phyloP scores from a whole-genome alignment of 2,113 vertebrate genomes.

The Mola mola region DNA sequence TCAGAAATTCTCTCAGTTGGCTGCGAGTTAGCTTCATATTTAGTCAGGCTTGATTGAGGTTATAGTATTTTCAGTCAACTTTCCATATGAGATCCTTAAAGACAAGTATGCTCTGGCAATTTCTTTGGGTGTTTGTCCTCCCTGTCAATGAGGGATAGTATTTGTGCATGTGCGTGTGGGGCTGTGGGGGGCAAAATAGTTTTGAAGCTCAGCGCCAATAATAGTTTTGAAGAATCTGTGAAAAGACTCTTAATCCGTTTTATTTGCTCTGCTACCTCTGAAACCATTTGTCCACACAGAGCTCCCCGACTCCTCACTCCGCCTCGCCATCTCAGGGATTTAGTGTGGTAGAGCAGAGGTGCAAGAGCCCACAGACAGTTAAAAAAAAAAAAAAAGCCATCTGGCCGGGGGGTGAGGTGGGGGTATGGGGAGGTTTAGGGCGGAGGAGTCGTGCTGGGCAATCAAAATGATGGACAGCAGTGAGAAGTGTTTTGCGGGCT shows the following conservation, averaged over 20 bases:
- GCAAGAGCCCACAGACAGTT: slow-evolving; percentile 95
- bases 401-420: slow-evolving; percentile 83
- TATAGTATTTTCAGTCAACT: slow-evolving; percentile 6
- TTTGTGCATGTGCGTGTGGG: slow-evolving; percentile 6
- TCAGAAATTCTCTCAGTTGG: neutral
- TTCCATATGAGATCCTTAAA: slow-evolving; percentile 9
- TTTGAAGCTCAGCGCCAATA: slow-evolving; percentile 70
- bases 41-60: neutral
- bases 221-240: slow-evolving; percentile 83
- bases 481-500: slow-evolving; percentile 97
- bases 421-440: slow-evolving; percentile 63
- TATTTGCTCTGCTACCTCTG: slow-evolving; percentile 84
- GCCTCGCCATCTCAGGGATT: slow-evolving; percentile 82
- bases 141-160: slow-evolving; percentile 28
- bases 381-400: slow-evolving; percentile 88
- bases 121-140: slow-evolving; percentile 61
- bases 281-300: slow-evolving; percentile 94
- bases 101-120: slow-evolving; percentile 52
- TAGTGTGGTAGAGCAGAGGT: slow-evolving; percentile 92
- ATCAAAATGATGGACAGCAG: slow-evolving; percentile 96
- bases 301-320: slow-evolving; percentile 68
- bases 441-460: slow-evolving; percentile 89
- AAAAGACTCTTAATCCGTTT: slow-evolving; percentile 85
- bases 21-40: slow-evolving; percentile 11
- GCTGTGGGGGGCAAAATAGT: neutral